Percentiles rank a stretch among this genome's conserved stretches.
phyloP scores from a whole-genome alignment of 2,888 invertebrate species.

The Eueremaeus valkanovi region DNA sequence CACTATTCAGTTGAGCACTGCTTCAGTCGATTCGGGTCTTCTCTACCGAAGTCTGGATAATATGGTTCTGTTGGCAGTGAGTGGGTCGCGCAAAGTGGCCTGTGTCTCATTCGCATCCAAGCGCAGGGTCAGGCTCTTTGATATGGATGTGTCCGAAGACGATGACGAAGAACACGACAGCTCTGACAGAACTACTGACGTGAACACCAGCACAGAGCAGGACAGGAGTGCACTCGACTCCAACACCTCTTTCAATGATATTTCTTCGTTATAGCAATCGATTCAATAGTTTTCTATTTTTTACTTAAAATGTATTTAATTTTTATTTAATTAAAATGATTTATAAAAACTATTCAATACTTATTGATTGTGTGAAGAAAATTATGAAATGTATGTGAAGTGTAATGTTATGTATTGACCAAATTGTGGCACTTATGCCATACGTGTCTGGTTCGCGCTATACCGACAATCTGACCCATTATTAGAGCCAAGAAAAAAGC shows the following conservation, averaged over 20 bases:
- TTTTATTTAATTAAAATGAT: too few relatives aligned
- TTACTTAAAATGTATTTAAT: too few relatives aligned
- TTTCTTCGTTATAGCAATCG: too few relatives aligned
- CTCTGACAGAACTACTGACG: background rate
- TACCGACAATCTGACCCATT: too few relatives aligned
- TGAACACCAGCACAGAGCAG: background rate
- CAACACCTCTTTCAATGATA: background rate
- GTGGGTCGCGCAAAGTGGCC: constrained; percentile 76
- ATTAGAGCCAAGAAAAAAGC: too few relatives aligned
- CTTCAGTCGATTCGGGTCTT: background rate
- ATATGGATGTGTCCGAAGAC: constrained; percentile 88
- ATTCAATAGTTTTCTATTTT: too few relatives aligned
- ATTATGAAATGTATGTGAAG: too few relatives aligned
- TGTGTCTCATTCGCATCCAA: constrained; percentile 74
- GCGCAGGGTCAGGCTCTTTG: constrained; percentile 76
- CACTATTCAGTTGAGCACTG: background rate
- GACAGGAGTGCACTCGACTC: background rate
- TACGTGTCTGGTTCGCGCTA: too few relatives aligned
- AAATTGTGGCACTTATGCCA: too few relatives aligned
- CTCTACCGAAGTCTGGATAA: constrained; percentile 7
- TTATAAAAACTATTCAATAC: too few relatives aligned
- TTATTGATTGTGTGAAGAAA: too few relatives aligned
- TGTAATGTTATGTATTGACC: too few relatives aligned
- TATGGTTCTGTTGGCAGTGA: constrained; percentile 64
- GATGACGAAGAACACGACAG: constrained; percentile 72